Conservation (phyloP, 1,140 invertebrate species). For the Samia ricini region DNA sequence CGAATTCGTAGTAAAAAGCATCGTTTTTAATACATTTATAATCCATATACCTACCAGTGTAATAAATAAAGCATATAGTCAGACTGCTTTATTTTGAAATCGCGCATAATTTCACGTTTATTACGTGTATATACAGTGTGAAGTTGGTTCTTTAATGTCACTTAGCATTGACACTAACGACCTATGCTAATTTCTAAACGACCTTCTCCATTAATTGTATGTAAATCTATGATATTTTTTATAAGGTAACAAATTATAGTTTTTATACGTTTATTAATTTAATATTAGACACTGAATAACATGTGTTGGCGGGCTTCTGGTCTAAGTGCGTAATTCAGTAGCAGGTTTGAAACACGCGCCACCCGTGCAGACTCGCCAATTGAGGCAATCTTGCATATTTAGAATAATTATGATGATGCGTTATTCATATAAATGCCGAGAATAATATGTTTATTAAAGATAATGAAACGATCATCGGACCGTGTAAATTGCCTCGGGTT, state of each 20-base stretch:
- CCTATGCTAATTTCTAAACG: neutral
- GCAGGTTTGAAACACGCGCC: neutral
- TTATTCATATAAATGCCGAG: neutral
- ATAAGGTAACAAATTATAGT: neutral
- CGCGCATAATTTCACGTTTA: neutral
- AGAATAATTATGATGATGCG: neutral
- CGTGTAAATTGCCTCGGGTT: neutral
- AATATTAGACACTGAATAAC: neutral
- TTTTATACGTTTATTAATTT: neutral
- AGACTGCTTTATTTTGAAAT: neutral
- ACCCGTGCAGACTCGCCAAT: neutral
- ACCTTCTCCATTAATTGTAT: neutral
- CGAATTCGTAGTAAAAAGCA: no score
- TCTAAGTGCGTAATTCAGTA: neutral
- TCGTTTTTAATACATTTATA: no score
- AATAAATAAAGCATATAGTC: neutral
- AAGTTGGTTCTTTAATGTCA: neutral
- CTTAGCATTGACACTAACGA: neutral
- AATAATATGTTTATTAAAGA: neutral
- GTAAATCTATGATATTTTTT: neutral
- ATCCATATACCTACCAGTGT: no score
- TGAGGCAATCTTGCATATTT: constrained; percentile 1
- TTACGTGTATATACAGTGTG: neutral
- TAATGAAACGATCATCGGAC: neutral
- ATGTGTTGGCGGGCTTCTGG: neutral